Evolutionary conservation across 2,888 invertebrate genomes (phyloP), one percentile per base, ranked within the genome.

Genomic region (Lochmaea crataegi): DNA sequence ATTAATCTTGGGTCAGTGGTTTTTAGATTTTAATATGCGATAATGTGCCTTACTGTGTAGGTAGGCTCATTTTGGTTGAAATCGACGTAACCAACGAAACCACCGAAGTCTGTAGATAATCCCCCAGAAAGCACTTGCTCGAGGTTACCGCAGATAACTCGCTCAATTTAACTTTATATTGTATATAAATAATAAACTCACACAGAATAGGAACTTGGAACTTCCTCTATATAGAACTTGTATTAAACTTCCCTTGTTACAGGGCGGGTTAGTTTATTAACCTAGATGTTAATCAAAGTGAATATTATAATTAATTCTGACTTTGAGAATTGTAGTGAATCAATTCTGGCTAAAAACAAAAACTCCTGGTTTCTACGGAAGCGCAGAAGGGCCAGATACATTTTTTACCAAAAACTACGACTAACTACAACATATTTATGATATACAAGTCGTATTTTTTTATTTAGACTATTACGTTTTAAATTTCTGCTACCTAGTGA

Each of bases 91-190:
- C 68, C 68, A 61, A 60, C n/a, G 18, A 61, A 61, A 60, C 68
- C 68, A 51, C 68, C 61, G 51, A 61, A 68, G 60, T 68, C 68
- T 68, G 60, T 48, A 42, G 68, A 68, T 68, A 61, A 68, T 61
- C 61, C 68, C 18, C 18, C 61, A 61, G 68, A 68, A 68, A 68
- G 68, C 68, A 68, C 68, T 68, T 68, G 68, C 68, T 45, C 51
- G 51, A 51, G 68, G 51, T 68, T 38, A 38, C 61, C 61, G 51
- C 61, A 68, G 48, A 68, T 68, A 68, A 68, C 61, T 68, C 41
- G 61, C 61, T 61, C 61, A 68, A 68, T 68, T 68, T 68, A 68
- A 68, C 68, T 68, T 61, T 61, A 68, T 61, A 68, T 68, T 61
- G 61, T 68, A 53, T 53, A 68, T 68, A 68, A 60, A 60, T 68